Conservation (phyloP, 53 echinoderm and acorn worm genomes). For the Echinarachnius parma region DNA sequence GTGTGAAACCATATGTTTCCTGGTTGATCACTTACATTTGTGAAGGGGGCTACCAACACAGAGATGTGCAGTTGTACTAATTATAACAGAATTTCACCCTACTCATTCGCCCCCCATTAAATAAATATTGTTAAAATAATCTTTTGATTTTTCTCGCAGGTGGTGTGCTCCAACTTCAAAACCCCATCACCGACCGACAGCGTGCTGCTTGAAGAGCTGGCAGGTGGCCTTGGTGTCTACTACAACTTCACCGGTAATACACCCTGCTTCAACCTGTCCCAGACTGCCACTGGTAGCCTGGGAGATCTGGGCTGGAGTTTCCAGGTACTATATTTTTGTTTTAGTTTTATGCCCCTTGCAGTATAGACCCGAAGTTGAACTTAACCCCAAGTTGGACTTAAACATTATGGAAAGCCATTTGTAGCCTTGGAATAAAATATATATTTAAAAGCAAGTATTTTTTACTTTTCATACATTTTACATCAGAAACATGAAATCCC, state of each 20-base stretch:
- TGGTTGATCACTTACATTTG: too few species aligned
- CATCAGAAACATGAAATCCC: too few species aligned
- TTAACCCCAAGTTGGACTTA: too few species aligned
- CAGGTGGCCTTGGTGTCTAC: constrained; percentile 63
- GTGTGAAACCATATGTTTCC: too few species aligned
- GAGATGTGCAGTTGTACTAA: not conserved
- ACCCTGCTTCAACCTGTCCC: constrained; percentile 71
- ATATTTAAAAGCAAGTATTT: too few species aligned
- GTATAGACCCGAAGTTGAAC: too few species aligned
- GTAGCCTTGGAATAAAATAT: too few species aligned
- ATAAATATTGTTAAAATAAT: not conserved
- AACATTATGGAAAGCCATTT: too few species aligned
- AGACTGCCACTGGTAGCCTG: constrained; percentile 46
- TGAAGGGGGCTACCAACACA: not conserved
- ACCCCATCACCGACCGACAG: constrained; percentile 46
- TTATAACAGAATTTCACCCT: not conserved
- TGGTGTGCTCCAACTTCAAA: constrained; percentile 68
- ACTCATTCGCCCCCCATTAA: not conserved
- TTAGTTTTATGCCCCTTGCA: too few species aligned
- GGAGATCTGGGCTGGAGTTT: constrained; percentile 72
- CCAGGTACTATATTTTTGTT: too few species aligned
- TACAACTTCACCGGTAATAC: constrained; percentile 83
- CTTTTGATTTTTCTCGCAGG: constrained; percentile 30
- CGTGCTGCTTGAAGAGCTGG: constrained; percentile 58
- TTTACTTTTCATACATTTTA: too few species aligned